Base-by-base conservation (phyloP, 2,888 invertebrate species). In the Amiota minor region DNA sequence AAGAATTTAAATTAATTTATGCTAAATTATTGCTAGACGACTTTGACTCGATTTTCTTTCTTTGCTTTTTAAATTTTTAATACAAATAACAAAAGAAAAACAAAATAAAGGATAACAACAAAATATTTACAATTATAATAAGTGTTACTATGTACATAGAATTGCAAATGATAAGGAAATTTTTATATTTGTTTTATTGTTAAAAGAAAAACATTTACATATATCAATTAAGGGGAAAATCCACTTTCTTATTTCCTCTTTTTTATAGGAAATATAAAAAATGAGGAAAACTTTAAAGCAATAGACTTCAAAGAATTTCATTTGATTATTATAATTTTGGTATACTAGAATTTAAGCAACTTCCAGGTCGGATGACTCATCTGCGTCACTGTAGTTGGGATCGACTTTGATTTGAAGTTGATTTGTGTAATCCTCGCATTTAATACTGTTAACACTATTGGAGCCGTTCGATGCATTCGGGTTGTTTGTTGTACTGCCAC, bases 331-430 rank as follows among this genome's bases (percentile, higher is more conserved):
- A 10, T 65, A 20, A 3, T 18, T 62, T 62, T n/a, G n/a, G 46
- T 47, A 9, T 62, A 23, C 1, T 16, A 23, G 3, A 46, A 55
- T 68, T 86, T 93, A 96, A 89, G 95, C 95, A 72, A 96, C 95
- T 90, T 96, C 95, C 71, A 96, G 91, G 85, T 95, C 95, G 0
- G 95, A 95, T 78, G 95, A 95, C 83, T 95, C 95, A 81, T 94
- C 94, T 49, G 89, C 89, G 81, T 94, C 94, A 79, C 93, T 92
- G 86, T 92, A 90, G 86, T 92, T 89, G 16, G 89, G 89, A 83
- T 89, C 90, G 65, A 85, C 81, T 77, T 89, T 89, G 49, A 89
- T 87, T 78, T 87, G 88, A 80, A 89, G 62, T 72, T 89, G 88
- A 16, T 86, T 74, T 50, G 86, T 82, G 76, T 88, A 89, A 73